Evolutionary conservation across 2,797 vertebrate species (phyloP), one percentile per base, ranked within the genome.

Genomic region (Otolemur crassicaudatus): DNA sequence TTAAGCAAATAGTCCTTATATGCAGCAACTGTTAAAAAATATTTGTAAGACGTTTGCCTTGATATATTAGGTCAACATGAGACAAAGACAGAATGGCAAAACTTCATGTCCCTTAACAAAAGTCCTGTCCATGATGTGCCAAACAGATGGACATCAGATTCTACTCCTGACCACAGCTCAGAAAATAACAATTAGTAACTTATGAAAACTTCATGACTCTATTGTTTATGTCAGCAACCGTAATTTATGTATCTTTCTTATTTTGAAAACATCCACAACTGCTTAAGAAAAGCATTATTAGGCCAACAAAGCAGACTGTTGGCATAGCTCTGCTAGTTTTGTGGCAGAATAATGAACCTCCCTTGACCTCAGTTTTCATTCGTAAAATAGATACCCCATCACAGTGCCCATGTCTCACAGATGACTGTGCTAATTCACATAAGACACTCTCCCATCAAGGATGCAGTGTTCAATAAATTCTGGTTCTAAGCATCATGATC

Each of bases 101-200:
- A 43, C 13, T 67, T 87, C 56, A 43, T 75, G 79, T 61, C 89
- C 76, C 40, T 87, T 81, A 61, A 72, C 34, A 22, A 53, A 70
- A 93, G 19, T 56, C 19, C 53, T 80, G 8, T 43, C 69, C 65
- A 56, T 40, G 27, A 93, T 60, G 72, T 94, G 27, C 8, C 60
- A 82, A 86, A 75, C 22, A 81, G 43, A 90, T 83, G 67, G 77
- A 4, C 22, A 61, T 67, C 76, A 77, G 22, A 88, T 2, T 61
- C 16, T 23, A 65, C 27, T 20, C 6, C 25, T 58, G 27, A 19
- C 12, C n/a, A 60, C 10, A 75, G 70, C 11, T n/a, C 94, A 11
- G 34, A 92, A 96, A 94, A 85, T 40, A 72, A 1, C 91, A 61
- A 91, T 63, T 31, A 85, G 75, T 92, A 88, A 65, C 72, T 79